These are phyloP conservation scores for Origma solitaria DNA, from an alignment of 2,113 vertebrate species.

Conservation along the genomic window DNA sequence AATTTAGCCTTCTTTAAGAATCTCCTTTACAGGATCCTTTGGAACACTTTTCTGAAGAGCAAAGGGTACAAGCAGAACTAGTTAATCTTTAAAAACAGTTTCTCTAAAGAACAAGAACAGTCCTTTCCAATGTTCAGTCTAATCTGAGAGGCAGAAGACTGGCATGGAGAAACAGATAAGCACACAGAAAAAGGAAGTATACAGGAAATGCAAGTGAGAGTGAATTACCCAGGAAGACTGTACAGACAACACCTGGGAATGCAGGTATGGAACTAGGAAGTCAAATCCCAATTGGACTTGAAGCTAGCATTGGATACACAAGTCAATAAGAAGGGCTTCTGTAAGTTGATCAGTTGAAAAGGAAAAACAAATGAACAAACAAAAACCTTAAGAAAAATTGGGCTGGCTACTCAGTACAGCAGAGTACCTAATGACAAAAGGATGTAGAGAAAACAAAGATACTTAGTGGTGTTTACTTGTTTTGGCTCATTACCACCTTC, in stretches of 20 bases:
- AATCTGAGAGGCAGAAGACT: not conserved
- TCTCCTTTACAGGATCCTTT: not conserved
- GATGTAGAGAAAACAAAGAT: not conserved
- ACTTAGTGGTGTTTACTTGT: not conserved
- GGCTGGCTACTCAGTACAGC: not conserved
- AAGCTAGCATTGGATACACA: not conserved
- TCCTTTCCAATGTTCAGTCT: not conserved
- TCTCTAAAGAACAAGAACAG: not conserved
- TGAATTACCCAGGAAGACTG: not conserved
- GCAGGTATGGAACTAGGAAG: not conserved
- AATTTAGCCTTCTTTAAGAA: not conserved
- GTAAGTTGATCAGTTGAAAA: not conserved
- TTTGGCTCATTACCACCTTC: not conserved
- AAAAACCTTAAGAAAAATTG: not conserved
- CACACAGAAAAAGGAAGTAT: not conserved
- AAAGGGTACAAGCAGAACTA: not conserved
- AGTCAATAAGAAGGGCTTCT: not conserved
- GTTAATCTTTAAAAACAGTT: not conserved
- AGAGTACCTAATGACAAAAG: not conserved
- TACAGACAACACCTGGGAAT: not conserved
- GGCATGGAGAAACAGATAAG: not conserved
- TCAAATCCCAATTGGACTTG: not conserved
- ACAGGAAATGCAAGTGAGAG: not conserved
- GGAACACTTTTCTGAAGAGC: not conserved
- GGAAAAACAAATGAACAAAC: accelerated